Conservation (phyloP, 2,113 vertebrate species). For the Thinocorus orbignyianus region DNA sequence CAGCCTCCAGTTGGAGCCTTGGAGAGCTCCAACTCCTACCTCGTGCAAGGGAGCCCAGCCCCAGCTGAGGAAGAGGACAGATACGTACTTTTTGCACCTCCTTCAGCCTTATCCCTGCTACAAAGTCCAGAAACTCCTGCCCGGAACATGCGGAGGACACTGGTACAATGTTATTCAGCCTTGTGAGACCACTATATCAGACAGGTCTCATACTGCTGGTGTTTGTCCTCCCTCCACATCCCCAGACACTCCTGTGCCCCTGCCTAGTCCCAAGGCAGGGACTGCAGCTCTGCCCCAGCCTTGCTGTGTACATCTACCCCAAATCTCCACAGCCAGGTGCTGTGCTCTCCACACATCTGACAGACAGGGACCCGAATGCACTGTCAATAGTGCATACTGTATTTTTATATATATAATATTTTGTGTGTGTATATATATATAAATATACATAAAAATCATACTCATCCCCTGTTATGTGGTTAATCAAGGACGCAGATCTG, state of each 20-base stretch:
- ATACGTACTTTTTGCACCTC: background rate
- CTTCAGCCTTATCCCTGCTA: background rate
- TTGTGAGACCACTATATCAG: background rate
- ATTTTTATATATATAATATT: background rate
- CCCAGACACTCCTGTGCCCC: background rate
- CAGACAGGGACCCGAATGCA: background rate
- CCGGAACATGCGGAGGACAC: background rate
- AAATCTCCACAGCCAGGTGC: background rate
- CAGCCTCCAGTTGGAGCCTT: background rate
- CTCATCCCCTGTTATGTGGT: background rate
- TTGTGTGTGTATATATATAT: background rate
- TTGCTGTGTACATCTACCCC: background rate
- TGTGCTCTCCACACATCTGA: background rate
- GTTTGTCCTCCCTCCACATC: background rate
- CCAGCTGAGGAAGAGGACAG: background rate
- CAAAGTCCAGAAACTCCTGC: background rate
- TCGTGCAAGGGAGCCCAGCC: background rate
- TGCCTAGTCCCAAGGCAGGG: background rate
- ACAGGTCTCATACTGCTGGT: background rate
- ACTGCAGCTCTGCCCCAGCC: background rate
- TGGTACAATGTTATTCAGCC: background rate
- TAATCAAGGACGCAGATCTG: slow-evolving; percentile 11
- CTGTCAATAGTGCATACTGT: background rate
- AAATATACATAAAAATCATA: background rate
- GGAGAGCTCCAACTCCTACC: background rate